These are phyloP conservation scores for Stercorarius parasiticus DNA, from an alignment of 2,113 vertebrate genomes.

Conservation along the genomic window DNA sequence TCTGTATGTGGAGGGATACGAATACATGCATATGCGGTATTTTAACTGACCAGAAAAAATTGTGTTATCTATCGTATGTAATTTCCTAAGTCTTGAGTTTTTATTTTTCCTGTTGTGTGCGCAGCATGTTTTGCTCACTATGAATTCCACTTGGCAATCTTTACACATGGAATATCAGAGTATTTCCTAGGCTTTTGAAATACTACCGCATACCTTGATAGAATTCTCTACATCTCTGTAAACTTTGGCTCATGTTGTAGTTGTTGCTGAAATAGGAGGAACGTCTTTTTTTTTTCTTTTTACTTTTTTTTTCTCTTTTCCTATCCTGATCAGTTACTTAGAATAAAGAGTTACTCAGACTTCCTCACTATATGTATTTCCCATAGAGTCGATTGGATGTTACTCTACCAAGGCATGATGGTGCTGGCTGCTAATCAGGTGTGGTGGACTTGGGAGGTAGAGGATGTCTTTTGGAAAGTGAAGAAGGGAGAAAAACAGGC, in stretches of 20 bases:
- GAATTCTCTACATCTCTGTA: neutral
- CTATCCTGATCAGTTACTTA: neutral
- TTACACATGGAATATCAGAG: neutral
- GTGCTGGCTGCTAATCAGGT: slow-evolving; percentile 94
- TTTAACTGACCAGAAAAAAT: neutral
- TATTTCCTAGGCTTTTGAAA: neutral
- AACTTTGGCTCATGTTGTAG: neutral
- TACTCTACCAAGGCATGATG: slow-evolving; percentile 93
- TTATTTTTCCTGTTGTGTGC: neutral
- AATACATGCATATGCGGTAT: neutral
- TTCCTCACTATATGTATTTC: neutral
- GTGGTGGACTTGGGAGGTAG: slow-evolving; percentile 99
- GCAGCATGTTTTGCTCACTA: neutral
- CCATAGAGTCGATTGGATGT: slow-evolving; percentile 92
- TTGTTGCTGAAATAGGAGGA: neutral
- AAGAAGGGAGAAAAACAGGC: slow-evolving; percentile 87
- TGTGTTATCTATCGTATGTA: accelerated
- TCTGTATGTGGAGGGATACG: neutral
- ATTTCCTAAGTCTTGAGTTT: neutral
- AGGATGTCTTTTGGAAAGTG: slow-evolving; percentile 86
- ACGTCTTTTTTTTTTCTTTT: neutral
- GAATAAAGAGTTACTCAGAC: neutral
- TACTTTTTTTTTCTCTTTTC: neutral
- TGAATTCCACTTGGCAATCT: neutral
- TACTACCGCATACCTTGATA: neutral